A percentile compares a stretch with the other conserved stretches of the same genome.
Conservation (phyloP, 2,888 invertebrate species). For the Pterobdella sp. region DNA sequence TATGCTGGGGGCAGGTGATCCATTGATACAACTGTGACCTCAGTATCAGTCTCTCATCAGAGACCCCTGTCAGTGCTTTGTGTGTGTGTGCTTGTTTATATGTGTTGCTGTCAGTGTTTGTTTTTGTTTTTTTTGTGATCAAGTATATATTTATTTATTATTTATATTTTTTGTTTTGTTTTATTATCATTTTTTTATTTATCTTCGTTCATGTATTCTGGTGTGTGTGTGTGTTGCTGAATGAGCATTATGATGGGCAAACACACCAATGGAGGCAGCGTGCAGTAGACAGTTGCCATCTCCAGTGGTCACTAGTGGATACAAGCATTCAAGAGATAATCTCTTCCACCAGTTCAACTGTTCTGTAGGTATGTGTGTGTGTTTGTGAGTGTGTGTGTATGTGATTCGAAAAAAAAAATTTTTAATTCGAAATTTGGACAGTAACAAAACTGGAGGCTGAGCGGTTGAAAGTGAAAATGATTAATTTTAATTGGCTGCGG, state of each 20-base stretch:
- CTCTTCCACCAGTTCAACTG: slow-evolving; percentile 71
- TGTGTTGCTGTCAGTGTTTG: too few species aligned
- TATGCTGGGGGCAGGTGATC: slow-evolving; percentile 60
- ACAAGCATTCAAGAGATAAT: slow-evolving; percentile 57
- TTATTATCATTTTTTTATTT: too few species aligned
- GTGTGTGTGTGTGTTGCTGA: too few species aligned
- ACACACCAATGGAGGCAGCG: slow-evolving; percentile 65
- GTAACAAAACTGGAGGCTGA: too few species aligned
- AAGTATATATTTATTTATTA: too few species aligned
- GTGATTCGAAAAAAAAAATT: not conserved
- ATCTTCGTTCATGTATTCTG: too few species aligned
- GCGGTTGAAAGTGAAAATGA: too few species aligned
- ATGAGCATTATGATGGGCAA: not conserved
- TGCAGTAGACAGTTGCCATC: slow-evolving; percentile 82
- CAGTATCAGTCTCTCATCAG: slow-evolving; percentile 70
- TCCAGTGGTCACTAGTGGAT: slow-evolving; percentile 69
- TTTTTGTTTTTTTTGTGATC: too few species aligned
- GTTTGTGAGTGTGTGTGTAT: not conserved
- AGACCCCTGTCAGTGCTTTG: slow-evolving; percentile 76
- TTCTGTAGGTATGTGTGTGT: slow-evolving; percentile 46
- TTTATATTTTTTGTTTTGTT: too few species aligned
- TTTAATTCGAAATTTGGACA: too few species aligned
- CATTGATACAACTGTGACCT: slow-evolving; percentile 68
- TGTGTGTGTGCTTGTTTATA: not conserved
- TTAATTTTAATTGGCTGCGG: too few species aligned